Evolutionary conservation across 2,888 invertebrate genomes (phyloP).

Genomic region (Tupiocoris notatus): DNA sequence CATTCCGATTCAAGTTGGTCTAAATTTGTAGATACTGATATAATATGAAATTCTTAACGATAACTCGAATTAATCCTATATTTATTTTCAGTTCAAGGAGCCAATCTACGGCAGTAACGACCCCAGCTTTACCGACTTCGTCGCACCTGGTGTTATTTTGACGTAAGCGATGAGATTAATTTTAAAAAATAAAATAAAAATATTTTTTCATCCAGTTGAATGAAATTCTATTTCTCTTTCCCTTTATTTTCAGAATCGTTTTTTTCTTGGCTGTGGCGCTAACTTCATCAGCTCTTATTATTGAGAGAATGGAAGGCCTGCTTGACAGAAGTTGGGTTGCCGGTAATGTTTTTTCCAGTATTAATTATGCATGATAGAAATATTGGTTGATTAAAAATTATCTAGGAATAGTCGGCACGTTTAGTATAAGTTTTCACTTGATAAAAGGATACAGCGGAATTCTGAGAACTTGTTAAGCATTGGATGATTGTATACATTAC

Average conservation of each 20-base stretch:
- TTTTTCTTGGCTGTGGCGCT: constrained; percentile 94
- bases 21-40: not conserved
- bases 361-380: no score
- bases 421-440: no score
- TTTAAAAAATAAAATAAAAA: no score
- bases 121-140: constrained; percentile 93
- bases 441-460: no score
- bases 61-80: not conserved
- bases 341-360: no score
- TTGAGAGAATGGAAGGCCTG: constrained; percentile 87
- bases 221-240: not conserved
- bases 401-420: no score
- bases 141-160: constrained; percentile 91
- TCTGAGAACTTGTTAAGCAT: no score
- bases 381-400: no score
- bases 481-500: no score
- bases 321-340: constrained; percentile 92
- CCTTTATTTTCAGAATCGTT: constrained; percentile 69
- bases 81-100: constrained; percentile 65
- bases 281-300: constrained; percentile 87
- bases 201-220: no score
- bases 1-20: constrained; percentile 68
- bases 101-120: constrained; percentile 86
- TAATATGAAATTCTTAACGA: not conserved
- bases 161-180: constrained; percentile 80